phyloP scores from a whole-genome alignment of 2,888 invertebrate genomes.

The Mactromeris polynyma region DNA sequence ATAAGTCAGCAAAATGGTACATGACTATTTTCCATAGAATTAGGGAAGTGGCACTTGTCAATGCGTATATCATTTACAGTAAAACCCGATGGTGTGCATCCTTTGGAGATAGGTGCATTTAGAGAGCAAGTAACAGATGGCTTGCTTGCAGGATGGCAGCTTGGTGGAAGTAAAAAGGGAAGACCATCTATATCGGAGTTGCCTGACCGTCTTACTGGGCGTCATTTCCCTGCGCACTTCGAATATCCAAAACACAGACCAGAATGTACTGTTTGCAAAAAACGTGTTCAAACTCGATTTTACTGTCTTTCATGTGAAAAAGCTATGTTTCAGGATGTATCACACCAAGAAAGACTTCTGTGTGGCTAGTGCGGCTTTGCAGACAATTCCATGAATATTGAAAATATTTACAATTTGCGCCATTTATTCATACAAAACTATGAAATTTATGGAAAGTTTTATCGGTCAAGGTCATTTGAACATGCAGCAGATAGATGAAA shows the following conservation, averaged over 20 bases:
- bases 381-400: neutral
- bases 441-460: too few relatives aligned
- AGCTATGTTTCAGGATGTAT: neutral
- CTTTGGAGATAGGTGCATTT: neutral
- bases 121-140: constrained; percentile 45
- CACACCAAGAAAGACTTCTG: neutral
- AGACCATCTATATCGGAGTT: constrained; percentile 22
- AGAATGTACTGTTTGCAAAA: constrained; percentile 29
- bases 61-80: constrained; percentile 29
- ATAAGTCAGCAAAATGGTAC: constrained; percentile 40
- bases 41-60: constrained; percentile 46
- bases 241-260: constrained; percentile 29
- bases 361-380: too few relatives aligned
- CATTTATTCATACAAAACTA: too few relatives aligned
- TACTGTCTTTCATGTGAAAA: neutral
- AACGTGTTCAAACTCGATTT: neutral
- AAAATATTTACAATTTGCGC: too few relatives aligned
- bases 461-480: too few relatives aligned
- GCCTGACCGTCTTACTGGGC: constrained; percentile 30
- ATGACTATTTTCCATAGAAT: constrained; percentile 42
- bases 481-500: too few relatives aligned
- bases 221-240: constrained; percentile 36
- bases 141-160: constrained; percentile 33
- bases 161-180: constrained; percentile 16
- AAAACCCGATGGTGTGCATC: neutral